These are phyloP conservation scores for Drosophila triauraria DNA, from an alignment of 1,140 invertebrate genomes.

Conservation along the genomic window DNA sequence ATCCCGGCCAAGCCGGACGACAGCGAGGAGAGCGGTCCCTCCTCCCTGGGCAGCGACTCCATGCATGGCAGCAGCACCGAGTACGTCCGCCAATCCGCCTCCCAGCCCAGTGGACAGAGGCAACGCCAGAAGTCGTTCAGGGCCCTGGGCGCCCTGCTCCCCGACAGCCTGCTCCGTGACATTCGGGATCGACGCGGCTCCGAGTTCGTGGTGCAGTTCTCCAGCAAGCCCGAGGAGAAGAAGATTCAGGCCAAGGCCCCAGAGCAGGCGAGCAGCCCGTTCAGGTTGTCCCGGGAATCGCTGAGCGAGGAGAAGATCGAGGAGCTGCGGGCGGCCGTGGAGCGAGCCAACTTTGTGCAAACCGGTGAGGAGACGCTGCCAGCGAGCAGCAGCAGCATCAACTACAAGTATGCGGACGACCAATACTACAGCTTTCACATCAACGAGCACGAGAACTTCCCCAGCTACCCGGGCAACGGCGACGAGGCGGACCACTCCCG, in stretches of 20 bases:
- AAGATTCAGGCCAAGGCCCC: slow-evolving; percentile 52
- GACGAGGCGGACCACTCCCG: slow-evolving; percentile 67
- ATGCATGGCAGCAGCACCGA: slow-evolving; percentile 73
- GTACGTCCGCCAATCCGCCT: slow-evolving; percentile 67
- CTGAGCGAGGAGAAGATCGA: slow-evolving; percentile 72
- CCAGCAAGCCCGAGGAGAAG: slow-evolving; percentile 15
- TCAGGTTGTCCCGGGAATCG: slow-evolving; percentile 63
- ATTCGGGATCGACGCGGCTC: slow-evolving; percentile 73
- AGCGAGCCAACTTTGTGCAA: slow-evolving; percentile 76
- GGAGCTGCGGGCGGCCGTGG: slow-evolving; percentile 71
- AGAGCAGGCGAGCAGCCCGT: slow-evolving; percentile 25
- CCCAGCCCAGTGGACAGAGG: slow-evolving; percentile 65
- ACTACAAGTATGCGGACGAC: slow-evolving; percentile 89
- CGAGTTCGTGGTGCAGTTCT: slow-evolving; percentile 68
- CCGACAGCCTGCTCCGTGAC: slow-evolving; percentile 79
- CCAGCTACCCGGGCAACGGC: slow-evolving; percentile 86
- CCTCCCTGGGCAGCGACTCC: slow-evolving; percentile 80
- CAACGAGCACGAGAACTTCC: slow-evolving; percentile 88
- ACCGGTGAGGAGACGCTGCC: slow-evolving; percentile 64
- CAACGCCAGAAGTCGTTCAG: slow-evolving; percentile 68
- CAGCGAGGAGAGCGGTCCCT: slow-evolving; percentile 79
- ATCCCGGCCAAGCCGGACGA: slow-evolving; percentile 84
- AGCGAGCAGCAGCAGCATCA: slow-evolving; percentile 42
- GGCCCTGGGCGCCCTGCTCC: slow-evolving; percentile 67
- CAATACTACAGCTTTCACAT: slow-evolving; percentile 94